These are phyloP conservation scores for Panopea generosa DNA, from an alignment of 2,888 invertebrate genomes.

Conservation along the genomic window DNA sequence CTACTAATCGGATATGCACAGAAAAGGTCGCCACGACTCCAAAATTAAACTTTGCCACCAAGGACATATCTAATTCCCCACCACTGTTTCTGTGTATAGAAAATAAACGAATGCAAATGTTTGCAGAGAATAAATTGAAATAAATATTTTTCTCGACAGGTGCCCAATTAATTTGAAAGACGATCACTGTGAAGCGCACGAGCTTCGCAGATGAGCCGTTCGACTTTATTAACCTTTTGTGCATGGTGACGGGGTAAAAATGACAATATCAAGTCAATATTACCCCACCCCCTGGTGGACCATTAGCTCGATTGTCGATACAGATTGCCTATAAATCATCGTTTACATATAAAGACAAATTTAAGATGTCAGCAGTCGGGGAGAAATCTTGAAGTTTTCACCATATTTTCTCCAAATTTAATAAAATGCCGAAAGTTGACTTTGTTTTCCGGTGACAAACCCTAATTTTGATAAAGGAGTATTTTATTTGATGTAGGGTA, in stretches of 20 bases:
- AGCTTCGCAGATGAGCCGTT: slow-evolving; percentile 34
- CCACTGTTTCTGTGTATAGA: slow-evolving; percentile 32
- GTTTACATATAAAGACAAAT: slow-evolving; percentile 30
- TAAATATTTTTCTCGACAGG: slow-evolving; percentile 50
- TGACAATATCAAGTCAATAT: slow-evolving; percentile 13
- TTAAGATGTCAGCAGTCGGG: slow-evolving; percentile 6
- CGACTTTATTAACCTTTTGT: slow-evolving; percentile 60
- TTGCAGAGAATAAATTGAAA: slow-evolving; percentile 33
- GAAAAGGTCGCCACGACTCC: slow-evolving; percentile 59
- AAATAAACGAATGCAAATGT: slow-evolving; percentile 42
- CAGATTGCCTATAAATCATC: slow-evolving; percentile 27
- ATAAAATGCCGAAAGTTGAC: slow-evolving; percentile 6
- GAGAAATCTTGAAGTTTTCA: too few species aligned
- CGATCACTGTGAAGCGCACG: slow-evolving; percentile 13
- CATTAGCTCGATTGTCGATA: slow-evolving; percentile 6
- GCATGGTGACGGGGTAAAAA: background rate
- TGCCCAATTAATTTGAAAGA: slow-evolving; percentile 34
- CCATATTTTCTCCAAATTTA: slow-evolving; percentile 4
- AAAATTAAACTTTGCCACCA: slow-evolving; percentile 40
- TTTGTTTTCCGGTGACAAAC: slow-evolving; percentile 22
- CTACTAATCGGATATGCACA: slow-evolving; percentile 50
- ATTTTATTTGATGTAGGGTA: slow-evolving; percentile 50
- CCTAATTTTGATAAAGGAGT: slow-evolving; percentile 51
- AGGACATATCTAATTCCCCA: slow-evolving; percentile 34
- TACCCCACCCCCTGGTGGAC: slow-evolving; percentile 28